phyloP scores from a whole-genome alignment of 2,113 vertebrate species.

The Desmodus rotundus region DNA sequence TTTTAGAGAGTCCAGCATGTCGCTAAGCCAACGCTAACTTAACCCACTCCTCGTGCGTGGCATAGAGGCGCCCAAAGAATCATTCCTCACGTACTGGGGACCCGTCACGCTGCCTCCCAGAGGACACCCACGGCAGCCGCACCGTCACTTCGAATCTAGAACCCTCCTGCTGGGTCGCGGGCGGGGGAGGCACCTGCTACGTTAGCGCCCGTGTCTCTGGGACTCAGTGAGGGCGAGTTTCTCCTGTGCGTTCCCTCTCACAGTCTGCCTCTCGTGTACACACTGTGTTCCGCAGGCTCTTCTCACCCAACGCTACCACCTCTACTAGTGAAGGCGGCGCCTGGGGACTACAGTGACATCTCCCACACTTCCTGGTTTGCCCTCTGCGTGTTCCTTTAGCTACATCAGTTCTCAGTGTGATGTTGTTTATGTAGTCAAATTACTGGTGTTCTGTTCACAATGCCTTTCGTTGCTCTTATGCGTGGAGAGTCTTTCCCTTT shows the following conservation, averaged over 20 bases:
- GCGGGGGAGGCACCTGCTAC: fast-evolving
- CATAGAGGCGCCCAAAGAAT: fast-evolving
- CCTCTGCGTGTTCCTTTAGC: fast-evolving
- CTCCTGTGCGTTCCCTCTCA: fast-evolving
- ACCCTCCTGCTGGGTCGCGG: fast-evolving
- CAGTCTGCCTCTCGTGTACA: fast-evolving
- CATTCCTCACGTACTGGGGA: not conserved
- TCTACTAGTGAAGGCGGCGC: fast-evolving
- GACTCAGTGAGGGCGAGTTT: fast-evolving
- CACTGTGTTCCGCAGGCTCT: fast-evolving
- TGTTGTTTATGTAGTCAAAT: fast-evolving
- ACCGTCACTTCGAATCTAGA: fast-evolving
- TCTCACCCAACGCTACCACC: fast-evolving
- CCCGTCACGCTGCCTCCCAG: too few relatives aligned
- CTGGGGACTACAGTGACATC: fast-evolving
- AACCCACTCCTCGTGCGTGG: not conserved
- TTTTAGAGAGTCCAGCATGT: fast-evolving
- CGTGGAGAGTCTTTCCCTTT: not conserved
- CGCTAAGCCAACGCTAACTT: fast-evolving
- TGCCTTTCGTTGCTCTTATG: fast-evolving
- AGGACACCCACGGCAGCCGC: fast-evolving
- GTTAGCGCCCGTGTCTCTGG: fast-evolving
- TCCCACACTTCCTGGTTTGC: fast-evolving
- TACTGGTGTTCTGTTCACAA: fast-evolving
- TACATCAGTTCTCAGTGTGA: not conserved